Evolutionary conservation across 2,797 vertebrate genomes (phyloP), one percentile per base, ranked within the genome.

Genomic region (Dallia pectoralis): DNA sequence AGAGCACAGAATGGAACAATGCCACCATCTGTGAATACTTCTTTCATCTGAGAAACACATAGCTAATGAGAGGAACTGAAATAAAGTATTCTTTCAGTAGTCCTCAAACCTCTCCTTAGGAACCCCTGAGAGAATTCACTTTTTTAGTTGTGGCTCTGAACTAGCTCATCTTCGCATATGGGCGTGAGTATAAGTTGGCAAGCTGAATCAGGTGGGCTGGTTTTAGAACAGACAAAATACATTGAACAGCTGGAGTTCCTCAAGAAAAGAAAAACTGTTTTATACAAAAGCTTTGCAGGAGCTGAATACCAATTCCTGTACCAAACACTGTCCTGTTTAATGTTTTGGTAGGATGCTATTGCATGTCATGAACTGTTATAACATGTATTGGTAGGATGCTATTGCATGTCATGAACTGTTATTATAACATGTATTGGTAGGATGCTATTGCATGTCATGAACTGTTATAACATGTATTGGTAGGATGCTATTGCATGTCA

Each of bases 21-120:
- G 68, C 53, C 71, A 69, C 69, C 70, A 25, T 53, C 75, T 73
- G 75, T 80, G 22, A 56, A 16, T 4, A 65, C 36, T 62, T 56
- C 32, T 33, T 69, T 49, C 25, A 27, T 51, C 25, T 75, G 77
- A 80, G 75, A 76, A 76, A 56, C 61, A 74, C 62, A 70, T 74
- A 71, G 70, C 25, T 27, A 66, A 36, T 44, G 74, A 80, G 82
- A 78, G 74, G 78, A 80, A 80, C 82, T 73, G 73, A 78, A 83
- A 87, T 87, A 77, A 71, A 86, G 82, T 88, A 78, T 81, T 77
- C 75, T 78, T 44, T 44, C 40, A 44, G 40, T 44, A 44, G 40
- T 44, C 40, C 40, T 44, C 40, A 44, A 44, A 44, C 1, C 40
- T 44, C 9, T 44, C 40, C 40, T 44, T 6, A 12, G 40, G 40